Conservation (phyloP, 2,113 vertebrate genomes). For the Ranitomeya variabilis region DNA sequence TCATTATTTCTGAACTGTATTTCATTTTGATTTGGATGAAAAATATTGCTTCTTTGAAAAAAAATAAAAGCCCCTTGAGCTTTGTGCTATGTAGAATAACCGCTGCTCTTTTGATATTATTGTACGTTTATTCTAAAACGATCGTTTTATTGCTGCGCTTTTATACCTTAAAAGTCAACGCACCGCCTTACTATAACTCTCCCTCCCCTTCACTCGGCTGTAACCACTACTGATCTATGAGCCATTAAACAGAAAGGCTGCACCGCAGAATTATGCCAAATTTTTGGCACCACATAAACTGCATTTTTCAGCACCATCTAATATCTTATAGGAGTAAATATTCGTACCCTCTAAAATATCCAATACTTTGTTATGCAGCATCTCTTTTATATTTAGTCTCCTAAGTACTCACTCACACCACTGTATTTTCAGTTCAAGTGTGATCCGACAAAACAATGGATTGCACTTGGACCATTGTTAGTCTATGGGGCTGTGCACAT, state of each 20-base stretch:
- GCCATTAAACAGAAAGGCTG: conserved; percentile 6
- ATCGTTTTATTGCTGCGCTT: conserved; percentile 24
- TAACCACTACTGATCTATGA: not conserved
- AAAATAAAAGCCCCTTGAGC: conserved; percentile 13
- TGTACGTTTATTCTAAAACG: conserved; percentile 18
- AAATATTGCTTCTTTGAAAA: conserved; percentile 20
- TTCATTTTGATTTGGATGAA: conserved; percentile 36
- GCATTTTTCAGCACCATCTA: not conserved
- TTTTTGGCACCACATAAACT: not conserved
- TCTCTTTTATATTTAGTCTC: not conserved
- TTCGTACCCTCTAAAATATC: not conserved
- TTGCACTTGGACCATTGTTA: no score
- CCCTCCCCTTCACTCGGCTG: not conserved
- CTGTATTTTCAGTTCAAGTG: no score
- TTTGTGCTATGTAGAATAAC: conserved; percentile 21
- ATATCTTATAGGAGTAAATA: not conserved
- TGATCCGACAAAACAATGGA: no score
- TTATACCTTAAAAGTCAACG: not conserved
- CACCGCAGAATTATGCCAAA: not conserved
- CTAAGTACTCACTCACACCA: no score
- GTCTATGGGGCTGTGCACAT: no score
- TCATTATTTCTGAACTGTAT: conserved; percentile 25
- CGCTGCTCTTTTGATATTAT: conserved; percentile 7
- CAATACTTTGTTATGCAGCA: not conserved
- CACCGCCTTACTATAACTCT: not conserved